phyloP scores from a whole-genome alignment of 1,140 invertebrate species.

The Brachionus calyciflorus region DNA sequence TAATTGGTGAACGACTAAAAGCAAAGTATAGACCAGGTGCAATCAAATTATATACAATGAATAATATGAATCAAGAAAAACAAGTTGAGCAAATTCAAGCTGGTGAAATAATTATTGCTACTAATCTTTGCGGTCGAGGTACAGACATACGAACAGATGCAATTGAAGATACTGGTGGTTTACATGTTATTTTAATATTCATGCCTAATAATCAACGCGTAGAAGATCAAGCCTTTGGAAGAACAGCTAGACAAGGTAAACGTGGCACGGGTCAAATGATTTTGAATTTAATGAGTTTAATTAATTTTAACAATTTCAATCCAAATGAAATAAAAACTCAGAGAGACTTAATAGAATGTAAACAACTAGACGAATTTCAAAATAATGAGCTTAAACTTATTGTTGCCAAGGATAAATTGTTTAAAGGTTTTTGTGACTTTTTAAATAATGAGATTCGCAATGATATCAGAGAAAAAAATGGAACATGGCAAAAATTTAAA shows the following conservation, averaged over 20 bases:
- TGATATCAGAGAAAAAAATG: not conserved
- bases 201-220: slow-evolving; percentile 56
- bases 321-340: no score
- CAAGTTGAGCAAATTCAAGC: not conserved
- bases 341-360: not conserved
- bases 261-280: not conserved
- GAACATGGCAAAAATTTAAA: not conserved
- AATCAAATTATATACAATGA: not conserved
- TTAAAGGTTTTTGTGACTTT: not conserved
- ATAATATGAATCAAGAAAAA: slow-evolving; percentile 20
- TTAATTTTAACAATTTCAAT: no score
- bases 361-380: not conserved
- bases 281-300: no score
- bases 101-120: slow-evolving; percentile 55
- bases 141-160: slow-evolving; percentile 56
- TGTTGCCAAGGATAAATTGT: not conserved
- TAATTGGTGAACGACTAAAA: not conserved
- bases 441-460: slow-evolving; percentile 15
- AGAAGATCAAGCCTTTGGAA: slow-evolving; percentile 57
- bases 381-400: slow-evolving; percentile 3
- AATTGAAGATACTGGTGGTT: slow-evolving; percentile 53
- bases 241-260: slow-evolving; percentile 52
- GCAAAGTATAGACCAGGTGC: not conserved
- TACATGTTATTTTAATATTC: slow-evolving; percentile 57
- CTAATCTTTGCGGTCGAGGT: slow-evolving; percentile 60